Evolutionary conservation across 2,797 vertebrate genomes (phyloP), one percentile per base, ranked within the genome.

Genomic region (Pangasius mekongensis): DNA sequence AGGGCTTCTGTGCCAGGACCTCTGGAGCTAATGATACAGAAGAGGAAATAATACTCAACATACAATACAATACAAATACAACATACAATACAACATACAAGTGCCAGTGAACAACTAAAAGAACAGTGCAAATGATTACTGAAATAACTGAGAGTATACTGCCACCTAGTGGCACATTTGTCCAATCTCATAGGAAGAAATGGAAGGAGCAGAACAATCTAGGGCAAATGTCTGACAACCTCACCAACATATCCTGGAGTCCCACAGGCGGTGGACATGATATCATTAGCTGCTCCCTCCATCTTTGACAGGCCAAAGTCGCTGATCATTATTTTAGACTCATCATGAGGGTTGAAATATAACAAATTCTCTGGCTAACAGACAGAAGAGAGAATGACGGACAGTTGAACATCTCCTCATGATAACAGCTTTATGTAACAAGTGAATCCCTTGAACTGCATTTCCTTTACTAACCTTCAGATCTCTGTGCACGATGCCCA

Each of bases 321-420:
- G 86, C 98, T 99, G 93, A 99, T 99, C 98, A 99, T 99, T 92
- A 99, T 99, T 94, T 99, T 99, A 62, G 98, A 99, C 89, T 98
- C 97, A 30, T 98, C 98, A 88, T 97, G 98, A 89, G 97, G 96
- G 92, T 98, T 99, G 89, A 97, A 99, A 92, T 99, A 99, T 88
- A 99, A 92, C 69, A 99, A 92, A 89, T 99, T 99, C 94, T 99
- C 98, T 0, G 98, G 98, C 98, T 99, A 92, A 39, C 91, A 76
- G 54, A 83, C 24, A 1, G 58, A 62, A 81, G 24, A 87, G 43
- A 83, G 54, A 89, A 73, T 11, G 36, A 13, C 8, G 80, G 22
- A 36, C 36, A 66, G 36, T 36, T 54, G 18, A 86, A 80, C n/a
- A 18, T 33, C 58, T 33, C 73, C 5, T 56, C 1, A 0, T 7